Evolutionary conservation across 2,113 vertebrate species (phyloP), one percentile per base, ranked within the genome.

Genomic region (Cebidichthys violaceus): DNA sequence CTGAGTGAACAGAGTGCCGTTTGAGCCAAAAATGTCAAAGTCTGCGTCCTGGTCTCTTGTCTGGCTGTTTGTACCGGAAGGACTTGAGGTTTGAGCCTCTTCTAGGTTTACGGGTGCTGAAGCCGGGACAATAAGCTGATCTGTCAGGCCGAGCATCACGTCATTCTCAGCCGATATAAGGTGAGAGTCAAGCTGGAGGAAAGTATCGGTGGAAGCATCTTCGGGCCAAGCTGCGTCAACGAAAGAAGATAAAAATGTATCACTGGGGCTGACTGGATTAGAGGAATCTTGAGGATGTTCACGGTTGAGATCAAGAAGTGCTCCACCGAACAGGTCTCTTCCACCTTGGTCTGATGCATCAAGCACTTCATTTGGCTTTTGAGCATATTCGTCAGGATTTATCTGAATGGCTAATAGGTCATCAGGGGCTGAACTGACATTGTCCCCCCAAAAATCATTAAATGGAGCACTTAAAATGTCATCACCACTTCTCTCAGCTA

Each of bases 11-110:
- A 83, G 72, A 71, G 9, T 9, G 22, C 71, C 41, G 20, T 91
- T 83, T 68, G 89, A 79, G 52, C 66, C 71, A 65, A 96, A 94
- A 70, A 93, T 91, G 67, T 95, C 93, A 60, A 94, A 89, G 61
- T 71, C 66, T n/a, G 35, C 15, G 0, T 35, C 81, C 31, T 88
- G 65, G 45, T 87, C 81, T 50, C 17, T 35, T 8, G 65, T 29
- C 37, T 71, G 68, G 22, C 18, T 77, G 18, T 64, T 64, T 4
- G 64, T 22, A n/a, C 11, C 20, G 2, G 85, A 84, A 55, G 47
- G 69, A 81, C 77, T 70, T 54, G 57, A 66, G 22, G 18, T 61
- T 66, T 71, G 70, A 52, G 15, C 61, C 14, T 64, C 31, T 11
- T 67, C 70, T 64, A 79, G 86, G 13, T 78, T 74, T 35, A 73